Percentiles rank a stretch among this genome's conserved stretches.
These are phyloP conservation scores for Andrena flavipes DNA, from an alignment of 2,888 invertebrate species.

Conservation along the genomic window DNA sequence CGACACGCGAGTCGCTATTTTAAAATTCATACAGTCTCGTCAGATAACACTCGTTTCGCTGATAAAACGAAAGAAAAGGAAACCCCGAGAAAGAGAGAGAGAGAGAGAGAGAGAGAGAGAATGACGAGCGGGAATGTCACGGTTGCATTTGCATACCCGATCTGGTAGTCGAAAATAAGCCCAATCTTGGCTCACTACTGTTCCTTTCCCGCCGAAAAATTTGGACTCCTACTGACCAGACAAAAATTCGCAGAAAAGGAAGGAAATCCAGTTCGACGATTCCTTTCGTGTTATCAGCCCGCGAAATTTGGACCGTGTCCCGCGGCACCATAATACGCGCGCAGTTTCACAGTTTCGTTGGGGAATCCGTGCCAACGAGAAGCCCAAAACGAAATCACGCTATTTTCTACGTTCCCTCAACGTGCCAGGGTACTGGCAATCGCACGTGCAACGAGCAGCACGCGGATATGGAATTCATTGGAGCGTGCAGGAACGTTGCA, in stretches of 20 bases:
- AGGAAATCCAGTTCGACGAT: too few species aligned
- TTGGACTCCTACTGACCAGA: too few species aligned
- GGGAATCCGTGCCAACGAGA: slow-evolving; percentile 21
- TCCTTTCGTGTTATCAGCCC: neutral
- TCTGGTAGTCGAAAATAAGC: slow-evolving; percentile 50
- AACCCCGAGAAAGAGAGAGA: neutral
- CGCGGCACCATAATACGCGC: neutral
- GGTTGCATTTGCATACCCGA: slow-evolving; percentile 50
- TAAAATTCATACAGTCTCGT: slow-evolving; percentile 20
- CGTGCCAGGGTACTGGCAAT: neutral
- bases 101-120: too few species aligned
- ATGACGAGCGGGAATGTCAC: slow-evolving; percentile 6
- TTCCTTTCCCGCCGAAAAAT: neutral
- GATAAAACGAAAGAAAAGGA: slow-evolving; percentile 27
- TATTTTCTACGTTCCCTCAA: slow-evolving; percentile 4
- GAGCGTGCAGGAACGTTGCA: neutral
- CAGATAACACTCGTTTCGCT: slow-evolving; percentile 16
- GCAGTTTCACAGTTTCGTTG: slow-evolving; percentile 4
- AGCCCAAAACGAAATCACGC: slow-evolving; percentile 22
- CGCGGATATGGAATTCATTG: slow-evolving; percentile 20
- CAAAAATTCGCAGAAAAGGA: neutral
- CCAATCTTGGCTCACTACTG: slow-evolving; percentile 29
- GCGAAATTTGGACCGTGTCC: slow-evolving; percentile 21
- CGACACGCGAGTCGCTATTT: neutral
- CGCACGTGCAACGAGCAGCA: slow-evolving; percentile 31